A percentile compares a stretch with the other conserved stretches of the same genome.
phyloP scores from a whole-genome alignment of 2,113 vertebrate species.

The Condylura cristata region DNA sequence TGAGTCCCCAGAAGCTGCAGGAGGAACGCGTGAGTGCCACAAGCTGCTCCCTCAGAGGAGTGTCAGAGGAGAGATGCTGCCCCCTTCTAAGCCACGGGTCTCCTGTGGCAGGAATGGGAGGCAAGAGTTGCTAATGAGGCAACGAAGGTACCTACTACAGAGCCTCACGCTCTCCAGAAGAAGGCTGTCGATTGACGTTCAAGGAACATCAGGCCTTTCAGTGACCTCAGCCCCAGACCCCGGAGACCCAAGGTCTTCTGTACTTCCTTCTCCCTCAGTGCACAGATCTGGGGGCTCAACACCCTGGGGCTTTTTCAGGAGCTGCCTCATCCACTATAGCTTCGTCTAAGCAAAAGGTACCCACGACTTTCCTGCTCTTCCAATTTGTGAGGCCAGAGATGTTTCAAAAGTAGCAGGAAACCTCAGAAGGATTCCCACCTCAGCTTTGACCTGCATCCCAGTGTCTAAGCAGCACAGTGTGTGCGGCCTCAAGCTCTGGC shows the following conservation, averaged over 20 bases:
- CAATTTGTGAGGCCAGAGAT: not conserved
- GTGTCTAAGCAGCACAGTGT: not conserved
- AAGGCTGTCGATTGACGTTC: not conserved
- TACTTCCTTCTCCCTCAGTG: not conserved
- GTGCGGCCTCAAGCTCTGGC: not conserved
- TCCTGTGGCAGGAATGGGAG: not conserved
- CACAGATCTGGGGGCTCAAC: not conserved
- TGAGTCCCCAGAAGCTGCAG: too few relatives aligned
- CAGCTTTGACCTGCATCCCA: not conserved
- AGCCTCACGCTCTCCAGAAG: not conserved
- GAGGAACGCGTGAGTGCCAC: too few relatives aligned
- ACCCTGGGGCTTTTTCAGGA: not conserved
- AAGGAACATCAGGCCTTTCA: not conserved
- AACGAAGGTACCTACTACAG: not conserved
- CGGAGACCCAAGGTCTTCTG: not conserved
- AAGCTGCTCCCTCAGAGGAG: not conserved
- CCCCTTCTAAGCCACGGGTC: not conserved
- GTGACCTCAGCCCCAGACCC: not conserved
- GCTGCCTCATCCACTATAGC: not conserved
- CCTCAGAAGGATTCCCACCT: not conserved
- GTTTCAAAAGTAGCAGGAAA: not conserved
- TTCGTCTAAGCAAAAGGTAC: not conserved
- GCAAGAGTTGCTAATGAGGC: not conserved
- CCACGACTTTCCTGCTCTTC: rapidly evolving
- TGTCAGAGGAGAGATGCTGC: not conserved